Conservation (phyloP, 1,140 invertebrate species). For the Drosophila eugracilis region DNA sequence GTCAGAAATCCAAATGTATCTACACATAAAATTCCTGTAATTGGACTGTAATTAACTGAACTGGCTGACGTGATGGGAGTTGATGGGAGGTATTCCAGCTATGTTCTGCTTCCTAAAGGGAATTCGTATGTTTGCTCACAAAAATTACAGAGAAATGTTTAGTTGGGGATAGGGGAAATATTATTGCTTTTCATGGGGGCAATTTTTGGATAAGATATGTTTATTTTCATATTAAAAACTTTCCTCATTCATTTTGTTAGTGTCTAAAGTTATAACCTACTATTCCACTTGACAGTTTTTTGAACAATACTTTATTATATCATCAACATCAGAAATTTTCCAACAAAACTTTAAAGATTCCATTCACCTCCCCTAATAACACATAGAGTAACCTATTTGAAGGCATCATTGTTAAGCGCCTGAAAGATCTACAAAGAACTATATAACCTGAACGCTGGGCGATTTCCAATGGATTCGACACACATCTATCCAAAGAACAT, state of each 20-base stretch:
- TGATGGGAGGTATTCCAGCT: conserved; percentile 18
- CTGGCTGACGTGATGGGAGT: conserved; percentile 19
- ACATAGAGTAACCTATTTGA: conserved; percentile 26
- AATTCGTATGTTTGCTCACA: conserved; percentile 20
- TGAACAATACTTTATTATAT: background rate
- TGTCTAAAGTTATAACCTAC: too few species aligned
- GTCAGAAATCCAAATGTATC: conserved; percentile 27
- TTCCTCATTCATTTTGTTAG: background rate
- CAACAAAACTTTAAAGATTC: background rate
- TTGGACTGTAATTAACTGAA: conserved; percentile 57
- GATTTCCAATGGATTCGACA: conserved; percentile 43
- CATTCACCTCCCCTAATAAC: background rate
- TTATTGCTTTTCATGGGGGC: background rate
- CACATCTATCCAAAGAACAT: conserved; percentile 44
- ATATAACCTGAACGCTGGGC: conserved; percentile 40
- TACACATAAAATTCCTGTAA: conserved; percentile 54
- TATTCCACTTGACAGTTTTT: too few species aligned
- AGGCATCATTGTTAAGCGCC: conserved; percentile 24
- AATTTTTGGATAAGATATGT: background rate
- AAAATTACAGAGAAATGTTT: conserved; percentile 10
- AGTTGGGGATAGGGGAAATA: background rate
- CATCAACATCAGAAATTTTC: background rate
- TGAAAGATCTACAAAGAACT: background rate
- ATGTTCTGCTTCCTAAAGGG: conserved; percentile 16
- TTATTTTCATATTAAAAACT: background rate